A percentile compares a stretch with the other conserved stretches of the same genome.
phyloP scores from a whole-genome alignment of 2,888 invertebrate genomes.

The Drosophila algonquin region DNA sequence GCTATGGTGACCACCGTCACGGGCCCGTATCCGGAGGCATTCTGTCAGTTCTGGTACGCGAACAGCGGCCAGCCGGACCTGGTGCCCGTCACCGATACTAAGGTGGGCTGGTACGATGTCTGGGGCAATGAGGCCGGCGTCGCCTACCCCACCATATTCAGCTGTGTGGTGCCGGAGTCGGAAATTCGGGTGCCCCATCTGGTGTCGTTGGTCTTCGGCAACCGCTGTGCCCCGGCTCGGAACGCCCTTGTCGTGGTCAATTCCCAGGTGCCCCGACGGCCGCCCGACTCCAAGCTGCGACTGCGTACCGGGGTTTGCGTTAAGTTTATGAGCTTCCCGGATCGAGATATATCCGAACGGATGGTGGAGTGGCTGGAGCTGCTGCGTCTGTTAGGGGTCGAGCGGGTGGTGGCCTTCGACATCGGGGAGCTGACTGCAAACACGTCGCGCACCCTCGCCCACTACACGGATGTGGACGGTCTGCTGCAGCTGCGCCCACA shows the following conservation, averaged over 20 bases:
- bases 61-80: slow-evolving; percentile 31
- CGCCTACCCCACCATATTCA: slow-evolving; percentile 41
- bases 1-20: slow-evolving; percentile 39
- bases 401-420: slow-evolving; percentile 93
- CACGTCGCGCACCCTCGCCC: slow-evolving; percentile 88
- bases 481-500: slow-evolving; percentile 89
- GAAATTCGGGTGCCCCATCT: slow-evolving; percentile 44
- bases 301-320: slow-evolving; percentile 90
- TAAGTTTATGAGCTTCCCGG: slow-evolving; percentile 94
- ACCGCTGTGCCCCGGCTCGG: slow-evolving; percentile 31
- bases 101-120: slow-evolving; percentile 28
- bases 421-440: slow-evolving; percentile 91
- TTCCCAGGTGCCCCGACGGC: slow-evolving; percentile 5
- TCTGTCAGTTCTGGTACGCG: slow-evolving; percentile 60
- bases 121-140: slow-evolving; percentile 34
- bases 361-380: slow-evolving; percentile 96
- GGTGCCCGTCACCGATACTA: slow-evolving; percentile 5
- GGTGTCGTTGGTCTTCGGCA: slow-evolving; percentile 52
- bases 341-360: slow-evolving; percentile 92
- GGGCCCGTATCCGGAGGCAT: slow-evolving; percentile 14
- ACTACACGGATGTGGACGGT: slow-evolving; percentile 85
- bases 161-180: slow-evolving; percentile 12
- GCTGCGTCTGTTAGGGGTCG: slow-evolving; percentile 91
- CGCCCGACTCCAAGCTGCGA: fast-evolving
- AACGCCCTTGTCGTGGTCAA: slow-evolving; percentile 76